Percentiles rank a stretch among this genome's conserved stretches.
Evolutionary conservation across 1,140 invertebrate genomes (phyloP).

Genomic region (Sitophilus oryzae): DNA sequence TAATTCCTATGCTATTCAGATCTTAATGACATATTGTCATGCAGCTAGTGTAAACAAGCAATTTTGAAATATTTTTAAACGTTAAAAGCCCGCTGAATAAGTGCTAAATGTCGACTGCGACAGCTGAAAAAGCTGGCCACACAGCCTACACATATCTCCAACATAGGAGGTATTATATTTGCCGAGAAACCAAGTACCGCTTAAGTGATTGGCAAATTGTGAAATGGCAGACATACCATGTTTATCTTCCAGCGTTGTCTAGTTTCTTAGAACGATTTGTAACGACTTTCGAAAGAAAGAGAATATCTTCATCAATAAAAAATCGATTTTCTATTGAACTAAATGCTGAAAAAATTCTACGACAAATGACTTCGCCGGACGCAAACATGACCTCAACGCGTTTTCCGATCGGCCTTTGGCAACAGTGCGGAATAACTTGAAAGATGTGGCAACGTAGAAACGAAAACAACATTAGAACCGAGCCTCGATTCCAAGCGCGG

Average conservation of each 20-base stretch:
- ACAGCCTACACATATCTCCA: too few species aligned
- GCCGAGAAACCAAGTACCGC: neutral
- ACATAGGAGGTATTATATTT: neutral
- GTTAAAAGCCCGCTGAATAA: too few species aligned
- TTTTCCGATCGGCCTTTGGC: neutral
- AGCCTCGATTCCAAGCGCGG: slow-evolving; percentile 15
- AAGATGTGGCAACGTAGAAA: slow-evolving; percentile 12
- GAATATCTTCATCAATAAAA: too few species aligned
- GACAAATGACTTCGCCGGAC: neutral
- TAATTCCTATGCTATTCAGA: too few species aligned
- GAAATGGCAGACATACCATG: neutral
- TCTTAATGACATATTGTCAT: too few species aligned
- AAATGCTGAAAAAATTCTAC: too few species aligned
- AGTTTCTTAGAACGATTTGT: neutral
- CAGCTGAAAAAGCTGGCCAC: too few species aligned
- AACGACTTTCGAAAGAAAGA: too few species aligned
- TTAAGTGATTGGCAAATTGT: neutral
- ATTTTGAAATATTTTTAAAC: too few species aligned
- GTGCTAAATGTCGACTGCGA: too few species aligned
- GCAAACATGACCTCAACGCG: neutral
- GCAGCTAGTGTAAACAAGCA: too few species aligned
- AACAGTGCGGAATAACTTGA: slow-evolving; percentile 6
- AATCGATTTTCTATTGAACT: too few species aligned
- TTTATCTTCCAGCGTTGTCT: neutral
- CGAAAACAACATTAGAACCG: slow-evolving; percentile 20